Evolutionary conservation across 2,113 vertebrate species (phyloP), one percentile per base, ranked within the genome.

Genomic region (Gyps fulvus): DNA sequence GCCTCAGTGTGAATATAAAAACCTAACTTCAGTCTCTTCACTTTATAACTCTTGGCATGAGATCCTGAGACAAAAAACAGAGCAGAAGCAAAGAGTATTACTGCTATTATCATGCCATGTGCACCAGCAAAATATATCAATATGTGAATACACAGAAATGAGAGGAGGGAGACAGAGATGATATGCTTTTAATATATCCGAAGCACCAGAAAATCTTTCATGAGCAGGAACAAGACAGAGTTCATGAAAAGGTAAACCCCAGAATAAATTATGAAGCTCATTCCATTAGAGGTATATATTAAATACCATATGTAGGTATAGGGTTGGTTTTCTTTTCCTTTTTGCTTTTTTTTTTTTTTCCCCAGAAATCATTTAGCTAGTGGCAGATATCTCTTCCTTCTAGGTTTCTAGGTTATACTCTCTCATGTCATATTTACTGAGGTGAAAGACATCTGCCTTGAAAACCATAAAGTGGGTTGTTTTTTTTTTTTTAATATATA

Each of bases 231-330:
- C 89, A 95, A 97, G 98, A 96, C 84, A 97, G 96, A 93, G 97
- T 97, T 97, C 96, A 97, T 80, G 95, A 90, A 97, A 97, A 97
- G 96, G 97, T 97, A 97, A 97, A 96, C 45, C 89, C 71, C 71
- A 97, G 97, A 97, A 98, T 81, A 96, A 94, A 98, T 95, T 97
- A 95, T 94, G 96, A 98, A 95, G 89, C 79, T 91, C 89, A 88
- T 82, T 89, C 74, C 81, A 76, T 95, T 88, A 83, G 65, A 94
- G 84, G 63, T 96, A 97, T 89, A 57, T 82, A 94, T 97, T 94
- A 97, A 97, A 92, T 95, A 84, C 96, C 96, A 95, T 87, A 95
- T 97, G 94, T 72, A 93, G 83, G 72, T 90, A 87, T 49, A 82
- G 18, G 38, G 10, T 83, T 88, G 45, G 26, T 58, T 94, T 95